A percentile compares a stretch with the other conserved stretches of the same genome.
Evolutionary conservation across 2,113 vertebrate species (phyloP).

Genomic region (Cynocephalus volans): DNA sequence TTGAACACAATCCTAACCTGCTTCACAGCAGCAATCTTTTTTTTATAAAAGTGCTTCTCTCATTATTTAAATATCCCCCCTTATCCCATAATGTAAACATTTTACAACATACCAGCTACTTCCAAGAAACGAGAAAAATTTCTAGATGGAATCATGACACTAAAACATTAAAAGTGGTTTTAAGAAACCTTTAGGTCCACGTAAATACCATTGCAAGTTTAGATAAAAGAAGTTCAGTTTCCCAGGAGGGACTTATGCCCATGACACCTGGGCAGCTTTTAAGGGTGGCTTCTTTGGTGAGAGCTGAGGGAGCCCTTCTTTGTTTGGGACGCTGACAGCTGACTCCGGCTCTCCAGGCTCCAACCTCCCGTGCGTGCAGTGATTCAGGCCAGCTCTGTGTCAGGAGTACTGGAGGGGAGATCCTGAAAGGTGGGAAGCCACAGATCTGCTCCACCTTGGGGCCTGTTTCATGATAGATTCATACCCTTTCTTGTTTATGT

Average conservation of each 20-base stretch:
- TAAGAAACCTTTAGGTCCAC: constrained; percentile 30
- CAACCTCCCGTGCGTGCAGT: background rate
- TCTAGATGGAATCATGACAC: background rate
- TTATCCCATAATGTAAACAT: background rate
- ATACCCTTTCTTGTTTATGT: background rate
- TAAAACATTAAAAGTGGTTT: constrained; percentile 17
- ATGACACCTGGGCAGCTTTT: background rate
- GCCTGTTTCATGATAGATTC: background rate
- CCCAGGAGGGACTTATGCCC: background rate
- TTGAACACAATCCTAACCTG: background rate
- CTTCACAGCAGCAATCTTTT: background rate
- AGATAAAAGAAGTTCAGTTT: constrained; percentile 2
- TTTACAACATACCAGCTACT: background rate
- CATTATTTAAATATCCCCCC: background rate
- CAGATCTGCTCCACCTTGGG: background rate
- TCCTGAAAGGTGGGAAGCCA: background rate
- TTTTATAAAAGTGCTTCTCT: background rate
- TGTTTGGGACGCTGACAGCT: background rate
- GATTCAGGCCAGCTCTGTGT: background rate
- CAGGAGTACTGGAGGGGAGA: too few species aligned
- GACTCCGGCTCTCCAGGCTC: background rate
- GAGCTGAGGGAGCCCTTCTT: background rate
- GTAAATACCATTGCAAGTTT: background rate
- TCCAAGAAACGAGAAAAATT: background rate
- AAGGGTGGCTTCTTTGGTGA: background rate